Conservation (phyloP, 2,797 vertebrate genomes). For the Rachycentron canadum region DNA sequence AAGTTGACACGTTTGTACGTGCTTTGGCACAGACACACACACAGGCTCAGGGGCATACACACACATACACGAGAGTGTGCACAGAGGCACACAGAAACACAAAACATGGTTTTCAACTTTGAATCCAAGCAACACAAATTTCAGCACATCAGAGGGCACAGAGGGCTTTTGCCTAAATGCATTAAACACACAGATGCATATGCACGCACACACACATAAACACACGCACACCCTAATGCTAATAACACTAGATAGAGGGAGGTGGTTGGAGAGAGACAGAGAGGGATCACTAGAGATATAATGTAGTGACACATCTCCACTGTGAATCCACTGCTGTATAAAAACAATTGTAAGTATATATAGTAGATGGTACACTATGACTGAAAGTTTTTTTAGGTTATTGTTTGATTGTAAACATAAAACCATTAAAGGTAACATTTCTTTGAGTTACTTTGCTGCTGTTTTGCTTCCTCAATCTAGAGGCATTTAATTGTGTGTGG, state of each 20-base stretch:
- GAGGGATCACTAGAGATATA: neutral
- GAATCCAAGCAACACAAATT: slow-evolving; percentile 71
- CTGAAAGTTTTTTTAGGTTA: neutral
- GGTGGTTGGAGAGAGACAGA: neutral
- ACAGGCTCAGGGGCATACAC: slow-evolving; percentile 27
- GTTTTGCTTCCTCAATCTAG: neutral
- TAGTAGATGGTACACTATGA: neutral
- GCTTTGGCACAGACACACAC: slow-evolving; percentile 53
- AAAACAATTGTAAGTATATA: neutral
- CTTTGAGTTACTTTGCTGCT: neutral
- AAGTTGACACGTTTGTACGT: slow-evolving; percentile 64
- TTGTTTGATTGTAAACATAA: slow-evolving; percentile 1
- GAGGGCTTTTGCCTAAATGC: slow-evolving; percentile 60
- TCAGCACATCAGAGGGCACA: slow-evolving; percentile 61
- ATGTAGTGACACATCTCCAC: neutral
- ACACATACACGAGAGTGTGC: slow-evolving; percentile 10
- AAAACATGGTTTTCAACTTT: slow-evolving; percentile 50
- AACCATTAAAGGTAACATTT: neutral
- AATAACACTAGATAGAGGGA: neutral
- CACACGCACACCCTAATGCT: neutral
- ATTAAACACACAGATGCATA: slow-evolving; percentile 9
- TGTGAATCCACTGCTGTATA: neutral
- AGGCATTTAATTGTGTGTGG: neutral
- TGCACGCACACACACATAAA: slow-evolving; percentile 2
- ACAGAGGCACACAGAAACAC: slow-evolving; percentile 31